Evolutionary conservation across 2,113 vertebrate genomes (phyloP), one percentile per base, ranked within the genome.

Genomic region (Lampris megalopsis): DNA sequence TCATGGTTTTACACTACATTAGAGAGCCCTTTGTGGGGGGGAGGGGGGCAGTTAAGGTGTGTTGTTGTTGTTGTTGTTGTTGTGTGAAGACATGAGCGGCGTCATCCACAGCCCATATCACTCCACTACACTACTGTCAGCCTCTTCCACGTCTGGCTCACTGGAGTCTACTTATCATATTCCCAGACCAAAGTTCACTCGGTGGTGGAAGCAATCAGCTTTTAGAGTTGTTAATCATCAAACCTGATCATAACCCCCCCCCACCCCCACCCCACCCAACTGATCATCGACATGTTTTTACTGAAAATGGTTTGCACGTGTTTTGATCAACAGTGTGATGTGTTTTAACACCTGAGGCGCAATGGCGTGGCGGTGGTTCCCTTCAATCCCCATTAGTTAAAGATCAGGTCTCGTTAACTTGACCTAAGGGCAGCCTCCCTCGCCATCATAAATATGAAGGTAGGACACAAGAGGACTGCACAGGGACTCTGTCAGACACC

Each of bases 221-320:
- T 82, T 71, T 35, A 47, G 6, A 63, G 58, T 62, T 60, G 82
- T 82, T 86, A 82, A 89, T 89, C 76, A 87, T 88, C 79, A 80
- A 38, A 82, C 71, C 56, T 38, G 63, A 80, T 84, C 62, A 80
- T 82, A 69, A 81, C 73, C 54, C 69, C 9, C 2, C 37, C 0
- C 0, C 45, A 61, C 45, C 10, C 9, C 8, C 72, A 40, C 38
- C 45, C 5, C 59, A 40, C 57, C 60, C 6, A 11, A 50, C 36
- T 42, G 24, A 24, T 54, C 50, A 11, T 64, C 47, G 42, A 8
- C 41, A 11, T 35, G 11, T 45, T 62, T 9, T 68, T 65, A 67
- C 54, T 66, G 5, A 68, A 41, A 36, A 10, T 2, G 36, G 79
- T 11, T 13, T 3, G 8, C 37, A 6, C 36, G 41, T 36, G 10